Conservation (phyloP, 1,140 invertebrate genomes). For the Trachymyrmex septentrionalis region DNA sequence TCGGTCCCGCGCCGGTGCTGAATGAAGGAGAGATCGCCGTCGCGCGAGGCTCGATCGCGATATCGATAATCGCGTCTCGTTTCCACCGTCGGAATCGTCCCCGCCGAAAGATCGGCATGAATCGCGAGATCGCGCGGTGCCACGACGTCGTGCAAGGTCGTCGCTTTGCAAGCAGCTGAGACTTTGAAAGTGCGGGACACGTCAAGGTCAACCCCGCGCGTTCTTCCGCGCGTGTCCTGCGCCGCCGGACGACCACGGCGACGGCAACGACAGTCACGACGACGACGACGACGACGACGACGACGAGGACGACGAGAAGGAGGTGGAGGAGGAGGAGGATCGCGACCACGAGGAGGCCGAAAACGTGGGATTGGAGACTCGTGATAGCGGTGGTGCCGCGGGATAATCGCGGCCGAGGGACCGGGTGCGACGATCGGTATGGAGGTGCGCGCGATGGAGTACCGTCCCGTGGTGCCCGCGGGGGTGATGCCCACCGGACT, state of each 20-base stretch:
- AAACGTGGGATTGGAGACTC: constrained; percentile 60
- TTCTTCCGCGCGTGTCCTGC: constrained; percentile 52
- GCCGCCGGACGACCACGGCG: constrained; percentile 33
- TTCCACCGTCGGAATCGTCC: too few species aligned
- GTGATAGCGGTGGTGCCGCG: constrained; percentile 37
- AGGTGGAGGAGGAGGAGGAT: constrained; percentile 1
- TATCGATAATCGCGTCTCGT: background rate
- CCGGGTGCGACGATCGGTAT: constrained; percentile 74
- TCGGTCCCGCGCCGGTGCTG: background rate
- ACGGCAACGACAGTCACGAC: constrained; percentile 36
- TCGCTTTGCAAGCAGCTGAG: constrained; percentile 64
- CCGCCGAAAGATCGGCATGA: constrained; percentile 50
- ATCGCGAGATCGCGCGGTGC: constrained; percentile 9
- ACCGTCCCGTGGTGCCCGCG: constrained; percentile 83
- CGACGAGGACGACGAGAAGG: constrained; percentile 5
- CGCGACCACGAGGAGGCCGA: constrained; percentile 24
- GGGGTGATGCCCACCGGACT: constrained; percentile 82
- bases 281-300: constrained; percentile 13
- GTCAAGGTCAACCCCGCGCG: constrained; percentile 67
- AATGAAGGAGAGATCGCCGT: background rate
- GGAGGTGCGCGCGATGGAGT: constrained; percentile 86
- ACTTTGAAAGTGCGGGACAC: constrained; percentile 58
- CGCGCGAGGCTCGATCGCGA: background rate
- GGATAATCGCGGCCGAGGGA: constrained; percentile 24
- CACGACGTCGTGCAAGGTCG: constrained; percentile 70